phyloP scores from a whole-genome alignment of 2,113 vertebrate species.

The Callipepla squamata region DNA sequence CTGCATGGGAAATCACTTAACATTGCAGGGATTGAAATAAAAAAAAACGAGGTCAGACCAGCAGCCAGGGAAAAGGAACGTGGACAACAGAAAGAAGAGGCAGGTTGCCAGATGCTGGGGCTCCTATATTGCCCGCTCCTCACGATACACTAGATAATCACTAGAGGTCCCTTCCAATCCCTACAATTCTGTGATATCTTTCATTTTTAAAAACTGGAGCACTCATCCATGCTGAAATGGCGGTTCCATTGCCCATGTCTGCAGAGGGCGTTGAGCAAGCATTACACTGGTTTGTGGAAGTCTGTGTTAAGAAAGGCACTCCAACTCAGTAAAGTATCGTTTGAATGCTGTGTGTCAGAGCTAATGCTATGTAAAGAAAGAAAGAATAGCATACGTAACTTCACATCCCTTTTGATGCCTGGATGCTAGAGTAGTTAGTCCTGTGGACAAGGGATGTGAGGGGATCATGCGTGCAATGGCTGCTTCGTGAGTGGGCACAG shows the following conservation, averaged over 20 bases:
- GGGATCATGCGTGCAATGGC: neutral
- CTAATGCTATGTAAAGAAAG: neutral
- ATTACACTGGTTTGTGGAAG: accelerated
- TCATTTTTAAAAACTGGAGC: neutral
- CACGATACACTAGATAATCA: too few relatives aligned
- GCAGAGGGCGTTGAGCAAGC: neutral
- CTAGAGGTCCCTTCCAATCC: too few relatives aligned
- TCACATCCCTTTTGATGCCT: neutral
- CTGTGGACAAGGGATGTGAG: neutral
- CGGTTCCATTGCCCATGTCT: neutral
- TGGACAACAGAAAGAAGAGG: neutral
- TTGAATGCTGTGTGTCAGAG: neutral
- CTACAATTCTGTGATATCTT: neutral
- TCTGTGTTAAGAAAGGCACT: neutral
- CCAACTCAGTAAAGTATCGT: neutral
- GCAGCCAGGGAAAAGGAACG: neutral
- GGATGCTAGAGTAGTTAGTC: neutral
- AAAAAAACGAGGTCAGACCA: neutral
- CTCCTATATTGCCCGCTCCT: neutral
- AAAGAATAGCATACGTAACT: neutral
- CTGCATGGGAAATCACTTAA: neutral
- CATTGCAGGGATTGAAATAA: neutral
- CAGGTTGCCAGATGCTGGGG: neutral
- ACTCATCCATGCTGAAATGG: neutral
- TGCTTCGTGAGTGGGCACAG: accelerated